These are phyloP conservation scores for Noctua pronuba DNA, from an alignment of 2,888 invertebrate species.

Conservation along the genomic window DNA sequence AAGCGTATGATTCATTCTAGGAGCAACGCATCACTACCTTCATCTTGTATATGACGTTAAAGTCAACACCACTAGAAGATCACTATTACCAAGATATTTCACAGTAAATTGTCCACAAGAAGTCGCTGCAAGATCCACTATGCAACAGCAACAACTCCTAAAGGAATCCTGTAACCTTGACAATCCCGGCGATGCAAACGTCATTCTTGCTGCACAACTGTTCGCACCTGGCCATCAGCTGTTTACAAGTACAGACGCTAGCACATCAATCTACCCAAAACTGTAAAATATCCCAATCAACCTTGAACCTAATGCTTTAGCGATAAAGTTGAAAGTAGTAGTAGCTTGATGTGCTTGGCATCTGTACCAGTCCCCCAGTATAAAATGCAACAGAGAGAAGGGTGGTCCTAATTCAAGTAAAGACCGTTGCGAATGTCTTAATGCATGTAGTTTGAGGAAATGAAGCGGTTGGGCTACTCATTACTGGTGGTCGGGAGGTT, in stretches of 20 bases:
- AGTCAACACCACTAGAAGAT: slow-evolving; percentile 8
- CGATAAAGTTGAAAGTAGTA: no score
- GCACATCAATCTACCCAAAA: no score
- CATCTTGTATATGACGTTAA: slow-evolving; percentile 27
- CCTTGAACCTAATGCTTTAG: no score
- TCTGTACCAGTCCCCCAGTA: slow-evolving; percentile 1
- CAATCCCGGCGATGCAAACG: background rate
- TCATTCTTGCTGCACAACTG: background rate
- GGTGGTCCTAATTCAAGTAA: slow-evolving; percentile 32
- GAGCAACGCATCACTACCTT: slow-evolving; percentile 29
- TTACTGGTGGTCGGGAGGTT: slow-evolving; percentile 67
- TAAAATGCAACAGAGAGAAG: slow-evolving; percentile 16
- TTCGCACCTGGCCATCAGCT: slow-evolving; percentile 48
- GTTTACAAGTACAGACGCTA: slow-evolving; percentile 9
- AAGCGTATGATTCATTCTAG: slow-evolving; percentile 39
- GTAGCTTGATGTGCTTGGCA: no score
- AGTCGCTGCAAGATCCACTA: background rate
- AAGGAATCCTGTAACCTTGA: slow-evolving; percentile 22
- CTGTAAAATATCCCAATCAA: no score
- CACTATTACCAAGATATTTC: background rate
- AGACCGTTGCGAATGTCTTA: slow-evolving; percentile 58
- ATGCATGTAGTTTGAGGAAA: slow-evolving; percentile 67
- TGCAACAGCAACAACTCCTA: background rate
- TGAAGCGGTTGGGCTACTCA: slow-evolving; percentile 56
- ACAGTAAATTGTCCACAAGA: background rate